Evolutionary conservation across 2,888 invertebrate species (phyloP).

Genomic region (Silvanus unidentatus): DNA sequence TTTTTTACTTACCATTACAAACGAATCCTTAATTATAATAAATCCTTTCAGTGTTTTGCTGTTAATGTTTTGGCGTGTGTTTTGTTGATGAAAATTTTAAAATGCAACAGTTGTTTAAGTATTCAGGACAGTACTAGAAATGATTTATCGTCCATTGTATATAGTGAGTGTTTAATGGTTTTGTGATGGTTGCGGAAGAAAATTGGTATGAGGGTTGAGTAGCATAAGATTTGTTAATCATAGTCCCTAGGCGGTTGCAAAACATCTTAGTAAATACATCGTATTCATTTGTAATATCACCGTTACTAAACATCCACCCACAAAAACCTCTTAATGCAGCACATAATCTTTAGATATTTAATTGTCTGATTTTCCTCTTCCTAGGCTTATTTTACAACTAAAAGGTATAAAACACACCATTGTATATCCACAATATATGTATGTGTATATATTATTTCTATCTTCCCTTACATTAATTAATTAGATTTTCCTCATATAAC

Average conservation of each 20-base stretch:
- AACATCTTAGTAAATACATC: constrained; percentile 32
- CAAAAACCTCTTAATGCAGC: constrained; percentile 32
- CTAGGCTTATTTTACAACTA: constrained; percentile 19
- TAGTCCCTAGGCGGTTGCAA: constrained; percentile 26
- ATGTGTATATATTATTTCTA: too few species aligned
- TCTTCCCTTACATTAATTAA: too few species aligned
- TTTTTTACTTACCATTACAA: too few species aligned
- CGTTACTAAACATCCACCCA: constrained; percentile 23
- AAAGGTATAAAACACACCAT: background rate
- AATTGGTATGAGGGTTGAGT: constrained; percentile 18
- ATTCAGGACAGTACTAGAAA: constrained; percentile 1
- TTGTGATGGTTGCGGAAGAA: constrained; percentile 15
- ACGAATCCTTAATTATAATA: too few species aligned
- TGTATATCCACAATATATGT: too few species aligned
- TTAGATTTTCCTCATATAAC: too few species aligned
- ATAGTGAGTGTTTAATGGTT: constrained; percentile 15
- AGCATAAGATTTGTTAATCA: constrained; percentile 32
- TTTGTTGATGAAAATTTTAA: background rate
- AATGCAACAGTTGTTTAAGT: constrained; percentile 5
- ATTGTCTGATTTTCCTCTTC: constrained; percentile 26
- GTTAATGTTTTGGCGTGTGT: too few species aligned
- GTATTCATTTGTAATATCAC: constrained; percentile 29
- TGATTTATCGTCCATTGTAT: constrained; percentile 7
- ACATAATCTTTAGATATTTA: constrained; percentile 30
- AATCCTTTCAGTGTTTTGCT: too few species aligned